Base-by-base conservation (phyloP, 2,888 invertebrate genomes). In the Criorhina ranunculi region DNA sequence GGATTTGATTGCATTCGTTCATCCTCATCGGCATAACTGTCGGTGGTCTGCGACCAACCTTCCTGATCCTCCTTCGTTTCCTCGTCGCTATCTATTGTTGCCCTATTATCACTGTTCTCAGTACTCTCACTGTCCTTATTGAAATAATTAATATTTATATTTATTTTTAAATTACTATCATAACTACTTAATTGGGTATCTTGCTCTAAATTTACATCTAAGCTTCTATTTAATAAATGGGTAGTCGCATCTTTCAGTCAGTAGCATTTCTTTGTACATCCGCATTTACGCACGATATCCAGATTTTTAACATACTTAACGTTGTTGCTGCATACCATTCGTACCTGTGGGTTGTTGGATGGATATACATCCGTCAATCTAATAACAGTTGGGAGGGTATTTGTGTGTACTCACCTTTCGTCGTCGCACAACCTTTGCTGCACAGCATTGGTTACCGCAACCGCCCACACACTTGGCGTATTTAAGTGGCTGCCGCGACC, bases 231-330 rank as follows among this genome's bases (percentile, higher is more conserved):
- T 88, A 89, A 88, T 89, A 90, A 89, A 90, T 90, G 92, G 92
- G 92, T 93, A 93, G 93, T 93, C 93, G 93, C 94, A 92, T 93
- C 91, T 93, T 92, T 93, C 93, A 94, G 93, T 93, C 94, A 95
- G 94, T 95, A 95, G 93, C 97, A 98, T 93, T 97, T 97, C 93
- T 97, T 96, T 89, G 96, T 96, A 94, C 98, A 98, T 88, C 97
- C 97, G 93, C 99, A 99, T 92, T 98, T 98, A 91, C 98, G 96
- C 91, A 99, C 97, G 92, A 99, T 96, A 90, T 98, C 98, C 90
- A 99, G 95, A 88, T 98, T 97, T 94, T 98, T 98, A 92, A 97
- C 97, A 94, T 97, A 98, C 86, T 97, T 96, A 76, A 96, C 96
- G 87, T 98, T 98, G 91, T 98, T 97, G 87, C 95, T 94, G 93